Percentiles rank a stretch among this genome's conserved stretches.
Conservation (phyloP, 2,113 vertebrate genomes). For the Trogon melanurus region DNA sequence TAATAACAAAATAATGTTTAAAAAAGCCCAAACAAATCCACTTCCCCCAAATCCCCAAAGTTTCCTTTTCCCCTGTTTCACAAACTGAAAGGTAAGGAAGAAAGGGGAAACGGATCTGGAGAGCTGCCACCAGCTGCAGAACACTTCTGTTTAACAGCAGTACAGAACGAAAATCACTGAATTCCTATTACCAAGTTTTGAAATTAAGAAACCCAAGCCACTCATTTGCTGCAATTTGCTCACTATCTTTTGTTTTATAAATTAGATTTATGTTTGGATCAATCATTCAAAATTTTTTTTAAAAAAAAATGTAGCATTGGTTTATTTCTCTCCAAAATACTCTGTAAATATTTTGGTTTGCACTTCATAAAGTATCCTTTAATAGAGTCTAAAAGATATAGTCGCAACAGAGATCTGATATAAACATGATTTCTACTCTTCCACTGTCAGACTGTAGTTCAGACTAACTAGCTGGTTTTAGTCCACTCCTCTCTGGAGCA, state of each 20-base stretch:
- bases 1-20: not conserved
- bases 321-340: not conserved
- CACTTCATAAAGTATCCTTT: not conserved
- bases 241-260: not conserved
- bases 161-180: not conserved
- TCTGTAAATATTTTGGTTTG: not conserved
- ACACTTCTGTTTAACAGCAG: not conserved
- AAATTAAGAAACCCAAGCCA: not conserved
- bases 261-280: not conserved
- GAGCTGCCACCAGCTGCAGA: not conserved
- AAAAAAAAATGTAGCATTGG: not conserved
- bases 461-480: not conserved
- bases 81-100: not conserved
- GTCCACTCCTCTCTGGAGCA: slow-evolving; percentile 37
- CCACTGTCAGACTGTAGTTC: not conserved
- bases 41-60: not conserved
- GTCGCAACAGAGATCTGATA: not conserved
- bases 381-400: not conserved
- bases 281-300: not conserved
- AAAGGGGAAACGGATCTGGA: not conserved
- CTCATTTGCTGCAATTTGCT: not conserved
- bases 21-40: not conserved
- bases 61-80: not conserved
- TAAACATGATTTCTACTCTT: not conserved
- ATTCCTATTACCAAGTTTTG: not conserved